Evolutionary conservation across 2,113 vertebrate genomes (phyloP).

Genomic region (Pontoporia blainvillei): DNA sequence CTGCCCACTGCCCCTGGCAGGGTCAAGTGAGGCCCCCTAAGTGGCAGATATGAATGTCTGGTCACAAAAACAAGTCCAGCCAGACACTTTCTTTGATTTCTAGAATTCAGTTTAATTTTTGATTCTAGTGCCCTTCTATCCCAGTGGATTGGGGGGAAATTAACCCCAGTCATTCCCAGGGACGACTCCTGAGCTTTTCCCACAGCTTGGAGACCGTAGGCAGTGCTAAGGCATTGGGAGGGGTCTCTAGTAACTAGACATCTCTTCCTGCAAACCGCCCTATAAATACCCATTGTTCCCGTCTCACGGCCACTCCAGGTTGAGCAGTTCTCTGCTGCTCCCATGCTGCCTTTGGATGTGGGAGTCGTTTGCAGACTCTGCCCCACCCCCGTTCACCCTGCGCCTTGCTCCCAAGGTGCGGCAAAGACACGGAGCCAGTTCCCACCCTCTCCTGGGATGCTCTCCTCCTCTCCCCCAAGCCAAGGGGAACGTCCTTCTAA

Average conservation of each 20-base stretch:
- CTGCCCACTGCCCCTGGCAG: no score
- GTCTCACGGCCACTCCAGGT: not conserved
- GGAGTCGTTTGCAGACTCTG: not conserved
- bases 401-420: accelerated
- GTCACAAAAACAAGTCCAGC: not conserved
- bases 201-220: not conserved
- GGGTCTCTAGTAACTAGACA: not conserved
- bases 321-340: not conserved
- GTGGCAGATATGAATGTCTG: no score
- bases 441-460: not conserved
- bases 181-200: not conserved
- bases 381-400: not conserved
- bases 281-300: not conserved
- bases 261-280: not conserved
- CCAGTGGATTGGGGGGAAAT: not conserved
- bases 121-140: not conserved
- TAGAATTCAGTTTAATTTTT: not conserved
- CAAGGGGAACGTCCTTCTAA: not conserved
- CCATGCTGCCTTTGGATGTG: not conserved
- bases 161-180: not conserved
- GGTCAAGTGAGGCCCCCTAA: no score
- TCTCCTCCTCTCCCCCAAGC: not conserved
- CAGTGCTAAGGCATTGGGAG: not conserved
- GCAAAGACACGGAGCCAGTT: not conserved
- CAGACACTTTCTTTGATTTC: not conserved